Conservation (phyloP, 2,888 invertebrate genomes). For the Strigamia maritima region DNA sequence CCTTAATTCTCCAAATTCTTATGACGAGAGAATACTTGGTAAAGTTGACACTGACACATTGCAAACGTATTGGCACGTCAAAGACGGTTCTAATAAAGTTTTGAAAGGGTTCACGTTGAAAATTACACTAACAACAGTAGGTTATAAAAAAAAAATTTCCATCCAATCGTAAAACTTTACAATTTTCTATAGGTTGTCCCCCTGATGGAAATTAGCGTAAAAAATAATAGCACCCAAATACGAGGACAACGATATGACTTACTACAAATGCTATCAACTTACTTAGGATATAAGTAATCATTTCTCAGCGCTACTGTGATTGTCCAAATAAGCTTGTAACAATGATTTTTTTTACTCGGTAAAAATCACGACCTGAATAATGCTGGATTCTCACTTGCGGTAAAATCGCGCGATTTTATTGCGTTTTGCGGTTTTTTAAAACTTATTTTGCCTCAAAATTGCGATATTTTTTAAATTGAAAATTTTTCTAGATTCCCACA, state of each 20-base stretch:
- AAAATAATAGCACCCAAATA: not conserved
- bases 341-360: too few relatives aligned
- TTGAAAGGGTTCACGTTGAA: not conserved
- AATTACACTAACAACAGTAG: not conserved
- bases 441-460: too few relatives aligned
- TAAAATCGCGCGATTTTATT: too few relatives aligned
- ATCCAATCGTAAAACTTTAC: not conserved
- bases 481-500: too few relatives aligned
- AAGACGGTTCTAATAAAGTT: not conserved
- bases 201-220: not conserved
- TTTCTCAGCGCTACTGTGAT: too few relatives aligned
- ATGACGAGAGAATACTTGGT: not conserved
- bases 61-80: not conserved
- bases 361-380: too few relatives aligned
- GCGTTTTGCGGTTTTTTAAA: too few relatives aligned
- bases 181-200: not conserved
- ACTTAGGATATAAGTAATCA: not conserved
- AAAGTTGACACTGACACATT: not conserved
- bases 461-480: too few relatives aligned
- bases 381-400: too few relatives aligned
- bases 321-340: too few relatives aligned
- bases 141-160: not conserved
- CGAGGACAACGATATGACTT: not conserved
- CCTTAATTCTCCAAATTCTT: not conserved
- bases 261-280: not conserved